Base-by-base conservation (phyloP, 1,140 invertebrate genomes). In the Fopius arisanus region DNA sequence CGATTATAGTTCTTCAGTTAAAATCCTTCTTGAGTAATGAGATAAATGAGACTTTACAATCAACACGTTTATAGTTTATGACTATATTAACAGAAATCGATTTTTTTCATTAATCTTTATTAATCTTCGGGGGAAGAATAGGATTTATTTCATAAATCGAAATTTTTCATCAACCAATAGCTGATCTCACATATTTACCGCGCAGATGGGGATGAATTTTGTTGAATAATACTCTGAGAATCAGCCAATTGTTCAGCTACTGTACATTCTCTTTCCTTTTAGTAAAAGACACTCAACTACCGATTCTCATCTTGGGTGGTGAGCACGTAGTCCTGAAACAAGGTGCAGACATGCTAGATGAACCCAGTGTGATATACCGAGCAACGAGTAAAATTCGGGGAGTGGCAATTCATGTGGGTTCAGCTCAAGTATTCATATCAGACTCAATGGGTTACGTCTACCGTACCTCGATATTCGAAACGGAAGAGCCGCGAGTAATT, bases 391-490 rank as follows among this genome's bases (percentile, higher is more conserved):
- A 67, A 1, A 88, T 88, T 7, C 81, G 82, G 0, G 96, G 95
- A 59, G 89, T 96, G 16, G 94, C 92, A 3, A 88, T 96, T 19
- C 92, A 95, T 81, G 90, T 95, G 1, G 89, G 89, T 0, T 90
- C 91, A 40, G 89, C 93, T 62, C 86, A 93, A 2, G 78, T 96
- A 14, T 96, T 95, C 81, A 87, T 96, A 0, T 92, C 94, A 1
- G 94, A 96, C 77, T 91, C 92, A 0, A 86, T 86, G 67, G 91
- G 93, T 31, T 89, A 89, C 70, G 89, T 94, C 0, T 90, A 90
- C 75, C 89, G 88, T 26, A 88, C 88, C 0, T 87, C 88, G 0
- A 82, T 91, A 29, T 74, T 84, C 6, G 80, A 87, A 73, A 85
- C 84, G 62, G 85, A 83, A 19, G 43, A 82, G 59, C 82, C 89